These are phyloP conservation scores for Pedionomus torquatus DNA, from an alignment of 2,113 vertebrate species.

Conservation along the genomic window DNA sequence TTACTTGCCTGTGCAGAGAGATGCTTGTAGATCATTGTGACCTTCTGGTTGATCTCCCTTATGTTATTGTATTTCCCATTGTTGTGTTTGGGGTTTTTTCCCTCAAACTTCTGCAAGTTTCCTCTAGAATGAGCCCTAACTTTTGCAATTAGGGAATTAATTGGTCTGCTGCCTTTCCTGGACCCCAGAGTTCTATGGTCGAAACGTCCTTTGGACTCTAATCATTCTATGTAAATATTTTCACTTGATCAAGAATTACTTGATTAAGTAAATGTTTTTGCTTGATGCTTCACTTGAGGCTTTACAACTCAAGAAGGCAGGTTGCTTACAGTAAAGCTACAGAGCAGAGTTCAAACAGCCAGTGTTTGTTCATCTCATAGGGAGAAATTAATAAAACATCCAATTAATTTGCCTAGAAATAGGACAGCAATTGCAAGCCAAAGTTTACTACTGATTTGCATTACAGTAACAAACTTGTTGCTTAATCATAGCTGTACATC, in stretches of 20 bases:
- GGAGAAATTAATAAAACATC: background rate
- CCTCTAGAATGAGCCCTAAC: too few species aligned
- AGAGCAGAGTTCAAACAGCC: background rate
- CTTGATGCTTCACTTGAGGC: background rate
- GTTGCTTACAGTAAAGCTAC: background rate
- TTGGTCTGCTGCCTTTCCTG: background rate
- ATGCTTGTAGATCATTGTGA: too few species aligned
- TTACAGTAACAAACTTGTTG: background rate
- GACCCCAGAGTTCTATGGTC: background rate
- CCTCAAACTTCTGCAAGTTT: background rate
- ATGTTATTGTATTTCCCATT: background rate
- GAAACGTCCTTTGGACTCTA: background rate
- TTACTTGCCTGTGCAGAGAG: background rate
- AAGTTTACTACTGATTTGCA: background rate
- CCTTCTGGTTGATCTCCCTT: background rate
- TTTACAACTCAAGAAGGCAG: background rate
- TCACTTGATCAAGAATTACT: background rate
- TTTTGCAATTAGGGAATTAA: background rate
- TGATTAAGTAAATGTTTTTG: background rate
- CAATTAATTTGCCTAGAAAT: constrained; percentile 19
- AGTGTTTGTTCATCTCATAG: background rate
- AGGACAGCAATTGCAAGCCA: background rate
- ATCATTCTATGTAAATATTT: background rate
- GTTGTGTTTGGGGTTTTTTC: background rate
- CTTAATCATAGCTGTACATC: background rate